These are phyloP conservation scores for Eutolmus rufibarbis DNA, from an alignment of 2,888 invertebrate species.

Conservation along the genomic window DNA sequence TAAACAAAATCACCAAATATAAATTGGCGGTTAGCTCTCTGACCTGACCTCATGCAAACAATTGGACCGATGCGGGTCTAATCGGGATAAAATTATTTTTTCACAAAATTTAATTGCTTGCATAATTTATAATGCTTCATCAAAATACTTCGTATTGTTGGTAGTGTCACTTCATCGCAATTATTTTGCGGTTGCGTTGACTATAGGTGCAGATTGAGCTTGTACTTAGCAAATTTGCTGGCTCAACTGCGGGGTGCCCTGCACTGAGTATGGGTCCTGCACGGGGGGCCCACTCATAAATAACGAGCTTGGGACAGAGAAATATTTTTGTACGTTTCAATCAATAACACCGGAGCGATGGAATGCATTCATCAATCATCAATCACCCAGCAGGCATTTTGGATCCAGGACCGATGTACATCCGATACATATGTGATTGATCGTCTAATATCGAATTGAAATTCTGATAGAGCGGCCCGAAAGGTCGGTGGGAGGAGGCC, in stretches of 20 bases:
- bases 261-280: not conserved
- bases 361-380: slow-evolving; percentile 16
- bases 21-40: not conserved
- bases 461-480: slow-evolving; percentile 1
- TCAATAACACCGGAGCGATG: not conserved
- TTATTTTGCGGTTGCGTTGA: not conserved
- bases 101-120: not conserved
- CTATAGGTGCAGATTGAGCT: not conserved
- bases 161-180: not conserved
- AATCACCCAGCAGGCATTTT: slow-evolving; percentile 22
- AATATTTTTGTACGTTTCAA: slow-evolving; percentile 28
- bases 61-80: not conserved
- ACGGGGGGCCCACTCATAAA: not conserved
- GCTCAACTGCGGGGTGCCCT: not conserved
- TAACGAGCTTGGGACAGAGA: slow-evolving; percentile 2
- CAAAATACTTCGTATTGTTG: not conserved
- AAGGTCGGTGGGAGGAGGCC: not conserved
- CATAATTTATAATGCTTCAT: not conserved
- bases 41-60: not conserved
- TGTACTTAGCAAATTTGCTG: not conserved
- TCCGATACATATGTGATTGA: slow-evolving; percentile 20
- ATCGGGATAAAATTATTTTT: not conserved
- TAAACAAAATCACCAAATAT: not conserved
- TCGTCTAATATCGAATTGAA: slow-evolving; percentile 23
- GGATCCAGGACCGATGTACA: not conserved